A percentile compares a stretch with the other conserved stretches of the same genome.
Evolutionary conservation across 2,888 invertebrate genomes (phyloP).

Genomic region (Rhabditophanes sp.): DNA sequence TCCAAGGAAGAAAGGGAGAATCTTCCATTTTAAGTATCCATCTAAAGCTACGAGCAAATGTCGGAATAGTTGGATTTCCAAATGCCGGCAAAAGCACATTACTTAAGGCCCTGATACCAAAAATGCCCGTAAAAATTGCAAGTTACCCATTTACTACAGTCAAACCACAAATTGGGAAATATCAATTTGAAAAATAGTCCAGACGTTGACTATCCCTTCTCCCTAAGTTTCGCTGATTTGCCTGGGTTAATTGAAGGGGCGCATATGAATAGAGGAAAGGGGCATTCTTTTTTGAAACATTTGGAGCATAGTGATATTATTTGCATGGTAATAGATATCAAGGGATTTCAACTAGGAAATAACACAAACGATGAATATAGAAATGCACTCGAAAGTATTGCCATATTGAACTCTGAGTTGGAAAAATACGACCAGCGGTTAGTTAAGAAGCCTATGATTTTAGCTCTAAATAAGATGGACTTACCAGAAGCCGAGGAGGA

Average conservation of each 20-base stretch:
- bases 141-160: conserved; percentile 36
- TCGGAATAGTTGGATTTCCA: conserved; percentile 38
- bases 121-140: conserved; percentile 31
- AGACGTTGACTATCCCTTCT: conserved; percentile 16
- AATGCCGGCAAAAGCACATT: conserved; percentile 42
- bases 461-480: conserved; percentile 33
- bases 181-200: conserved; percentile 1
- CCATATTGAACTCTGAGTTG: conserved; percentile 27
- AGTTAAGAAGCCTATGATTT: conserved; percentile 21
- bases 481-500: conserved; percentile 13
- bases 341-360: conserved; percentile 30
- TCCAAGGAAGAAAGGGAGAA: conserved; percentile 22
- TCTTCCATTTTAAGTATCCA: conserved; percentile 20
- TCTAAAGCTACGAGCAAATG: conserved; percentile 32
- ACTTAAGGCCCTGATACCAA: conserved; percentile 31
- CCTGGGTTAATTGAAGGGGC: conserved; percentile 38
- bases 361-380: conserved; percentile 24
- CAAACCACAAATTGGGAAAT: conserved; percentile 13
- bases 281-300: conserved; percentile 35
- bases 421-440: conserved; percentile 23
- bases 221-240: conserved; percentile 31
- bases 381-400: conserved; percentile 25
- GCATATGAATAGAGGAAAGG: conserved; percentile 29
- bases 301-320: conserved; percentile 36
- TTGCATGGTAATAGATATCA: conserved; percentile 30